A percentile compares a stretch with the other conserved stretches of the same genome.
Evolutionary conservation across 2,888 invertebrate species (phyloP).

Genomic region (Lasiommata megera): DNA sequence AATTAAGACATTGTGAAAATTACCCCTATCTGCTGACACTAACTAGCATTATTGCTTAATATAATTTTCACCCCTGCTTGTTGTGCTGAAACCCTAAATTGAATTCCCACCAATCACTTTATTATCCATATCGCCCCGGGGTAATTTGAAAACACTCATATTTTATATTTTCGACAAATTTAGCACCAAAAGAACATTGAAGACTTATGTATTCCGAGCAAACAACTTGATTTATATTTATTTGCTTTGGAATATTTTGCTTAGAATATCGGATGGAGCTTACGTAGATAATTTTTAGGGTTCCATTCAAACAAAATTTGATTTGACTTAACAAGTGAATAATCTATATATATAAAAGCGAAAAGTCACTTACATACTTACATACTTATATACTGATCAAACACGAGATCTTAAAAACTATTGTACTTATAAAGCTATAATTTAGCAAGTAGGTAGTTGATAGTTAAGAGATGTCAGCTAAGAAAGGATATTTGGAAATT

Average conservation of each 20-base stretch:
- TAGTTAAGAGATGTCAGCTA: too few relatives aligned
- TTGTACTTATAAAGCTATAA: too few relatives aligned
- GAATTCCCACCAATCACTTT: not conserved
- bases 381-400: too few relatives aligned
- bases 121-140: not conserved
- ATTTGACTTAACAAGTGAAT: too few relatives aligned
- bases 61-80: not conserved
- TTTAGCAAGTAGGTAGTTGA: too few relatives aligned
- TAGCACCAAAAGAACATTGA: slow-evolving; percentile 15
- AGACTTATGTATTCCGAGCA: not conserved
- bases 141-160: slow-evolving; percentile 11
- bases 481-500: too few relatives aligned
- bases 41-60: not conserved
- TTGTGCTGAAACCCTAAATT: not conserved
- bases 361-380: too few relatives aligned
- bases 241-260: not conserved
- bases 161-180: slow-evolving; percentile 22
- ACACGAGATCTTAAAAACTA: too few relatives aligned
- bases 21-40: not conserved
- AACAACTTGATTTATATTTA: slow-evolving; percentile 3
- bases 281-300: not conserved
- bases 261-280: not conserved
- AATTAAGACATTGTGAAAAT: too few relatives aligned
- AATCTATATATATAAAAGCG: too few relatives aligned
- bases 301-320: not conserved